Base-by-base conservation (phyloP, 1,140 invertebrate genomes). In the Archivesica marissinica region DNA sequence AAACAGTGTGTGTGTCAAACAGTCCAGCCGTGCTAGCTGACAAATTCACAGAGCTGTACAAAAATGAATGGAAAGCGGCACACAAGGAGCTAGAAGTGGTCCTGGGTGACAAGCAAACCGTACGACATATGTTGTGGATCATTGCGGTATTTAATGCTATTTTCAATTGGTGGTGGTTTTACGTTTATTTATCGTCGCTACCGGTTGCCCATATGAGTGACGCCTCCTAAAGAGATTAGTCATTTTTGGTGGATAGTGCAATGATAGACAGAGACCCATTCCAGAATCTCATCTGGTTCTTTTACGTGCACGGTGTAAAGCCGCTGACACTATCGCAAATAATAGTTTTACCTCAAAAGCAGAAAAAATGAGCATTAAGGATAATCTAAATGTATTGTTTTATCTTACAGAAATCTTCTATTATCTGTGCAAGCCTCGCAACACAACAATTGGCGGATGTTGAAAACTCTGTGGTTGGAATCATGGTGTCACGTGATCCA, bases 61-160 rank as follows among this genome's bases (percentile, higher is more conserved):
- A 81, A 52, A 72, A 41, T 11, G 79, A 81, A 59, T 81, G 66
- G 64, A 70, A 81, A 52, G 4, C 79, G 2, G 79, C 79, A 15
- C 38, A 72, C 33, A 35, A 81, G 20, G 79, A 81, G 44, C 52
- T 81, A 2, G 64, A 39, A 39, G 25, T 56, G 41, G 50, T 59
- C n/a, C 79, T 81, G 3, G 79, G 79, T 38, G 66, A 81, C 20
- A 81, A 81, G 33, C 79, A 81, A 47, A 68, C 79, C 17, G 66
- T 81, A 13, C n/a, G 79, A 56, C 79, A 81, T 72, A 59, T 72
- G 17, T 35, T 81, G n/a, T 81, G 79, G 79, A 81, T 81, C 7
- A 72, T 81, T 13, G 79, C 79, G 35, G 79, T 81, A 81, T 28
- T n/a, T n/a, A n/a, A n/a, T n/a, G n/a, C n/a, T n/a, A n/a, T n/a